A percentile compares a stretch with the other conserved stretches of the same genome.
Conservation (phyloP, 2,888 invertebrate species). For the Drosophila stalkeri region DNA sequence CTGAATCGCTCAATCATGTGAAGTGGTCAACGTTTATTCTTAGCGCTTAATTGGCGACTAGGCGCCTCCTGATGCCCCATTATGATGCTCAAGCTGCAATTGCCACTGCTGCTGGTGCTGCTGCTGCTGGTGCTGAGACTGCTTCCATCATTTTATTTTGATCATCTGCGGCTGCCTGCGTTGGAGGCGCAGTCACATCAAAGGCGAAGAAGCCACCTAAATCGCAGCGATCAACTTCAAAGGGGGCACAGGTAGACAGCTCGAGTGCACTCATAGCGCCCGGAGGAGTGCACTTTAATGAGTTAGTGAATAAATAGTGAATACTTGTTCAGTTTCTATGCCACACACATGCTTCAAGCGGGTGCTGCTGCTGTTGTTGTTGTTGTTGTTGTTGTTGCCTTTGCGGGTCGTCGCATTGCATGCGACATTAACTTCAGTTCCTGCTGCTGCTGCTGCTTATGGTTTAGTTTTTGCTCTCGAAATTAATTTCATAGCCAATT, state of each 20-base stretch:
- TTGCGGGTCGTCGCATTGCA: constrained; percentile 62
- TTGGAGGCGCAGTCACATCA: constrained; percentile 48
- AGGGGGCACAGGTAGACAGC: constrained; percentile 45
- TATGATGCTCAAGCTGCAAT: constrained; percentile 42
- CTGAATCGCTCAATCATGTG: constrained; percentile 78
- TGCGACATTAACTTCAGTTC: constrained; percentile 78
- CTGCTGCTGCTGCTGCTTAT: constrained; percentile 17
- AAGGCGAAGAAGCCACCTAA: constrained; percentile 40
- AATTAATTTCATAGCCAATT: constrained; percentile 79
- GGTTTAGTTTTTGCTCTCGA: constrained; percentile 53
- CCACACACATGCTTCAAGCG: constrained; percentile 24
- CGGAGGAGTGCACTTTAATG: constrained; percentile 12
- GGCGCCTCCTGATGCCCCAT: constrained; percentile 70
- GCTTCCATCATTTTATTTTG: constrained; percentile 39
- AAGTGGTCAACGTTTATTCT: constrained; percentile 73
- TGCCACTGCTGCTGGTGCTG: constrained; percentile 10
- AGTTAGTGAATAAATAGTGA: constrained; percentile 25
- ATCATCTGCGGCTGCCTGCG: constrained; percentile 16
- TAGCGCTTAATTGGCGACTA: constrained; percentile 65
- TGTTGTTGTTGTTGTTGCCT: constrained; percentile 34
- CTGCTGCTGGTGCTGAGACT: constrained; percentile 14
- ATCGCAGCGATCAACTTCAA: constrained; percentile 51
- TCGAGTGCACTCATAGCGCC: constrained; percentile 10
- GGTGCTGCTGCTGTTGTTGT: constrained; percentile 6
- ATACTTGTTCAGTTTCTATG: constrained; percentile 8